A percentile compares a stretch with the other conserved stretches of the same genome.
These are phyloP conservation scores for Danaus chrysippus DNA, from an alignment of 2,888 invertebrate genomes.

Conservation along the genomic window DNA sequence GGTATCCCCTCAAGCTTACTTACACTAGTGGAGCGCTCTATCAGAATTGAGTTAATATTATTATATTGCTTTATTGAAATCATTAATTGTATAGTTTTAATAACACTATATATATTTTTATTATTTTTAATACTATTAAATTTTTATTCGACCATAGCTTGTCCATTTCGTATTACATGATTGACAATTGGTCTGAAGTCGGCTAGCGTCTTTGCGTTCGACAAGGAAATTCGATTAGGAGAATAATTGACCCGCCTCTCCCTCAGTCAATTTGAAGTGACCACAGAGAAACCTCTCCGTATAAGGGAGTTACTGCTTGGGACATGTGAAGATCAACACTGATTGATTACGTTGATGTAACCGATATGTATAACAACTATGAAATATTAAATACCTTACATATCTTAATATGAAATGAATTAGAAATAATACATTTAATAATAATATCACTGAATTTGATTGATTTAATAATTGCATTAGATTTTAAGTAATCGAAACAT, in stretches of 20 bases:
- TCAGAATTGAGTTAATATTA: too few species aligned
- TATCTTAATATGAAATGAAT: too few species aligned
- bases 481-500: too few species aligned
- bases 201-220: constrained; percentile 32
- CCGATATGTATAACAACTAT: not conserved
- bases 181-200: constrained; percentile 23
- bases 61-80: too few species aligned
- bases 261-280: constrained; percentile 36
- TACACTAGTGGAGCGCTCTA: not conserved
- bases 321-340: constrained; percentile 25
- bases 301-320: constrained; percentile 20
- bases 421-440: too few species aligned
- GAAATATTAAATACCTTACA: too few species aligned
- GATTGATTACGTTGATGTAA: constrained; percentile 18
- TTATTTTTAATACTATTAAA: not conserved
- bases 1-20: not conserved
- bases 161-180: constrained; percentile 18
- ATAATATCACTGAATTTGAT: too few species aligned
- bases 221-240: constrained; percentile 58
- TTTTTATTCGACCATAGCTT: not conserved
- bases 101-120: not conserved
- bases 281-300: constrained; percentile 33
- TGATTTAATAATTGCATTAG: too few species aligned
- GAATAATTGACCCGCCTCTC: constrained; percentile 42
- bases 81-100: too few species aligned